Conservation (phyloP, 2,113 vertebrate genomes). For the Nesoenas mayeri region DNA sequence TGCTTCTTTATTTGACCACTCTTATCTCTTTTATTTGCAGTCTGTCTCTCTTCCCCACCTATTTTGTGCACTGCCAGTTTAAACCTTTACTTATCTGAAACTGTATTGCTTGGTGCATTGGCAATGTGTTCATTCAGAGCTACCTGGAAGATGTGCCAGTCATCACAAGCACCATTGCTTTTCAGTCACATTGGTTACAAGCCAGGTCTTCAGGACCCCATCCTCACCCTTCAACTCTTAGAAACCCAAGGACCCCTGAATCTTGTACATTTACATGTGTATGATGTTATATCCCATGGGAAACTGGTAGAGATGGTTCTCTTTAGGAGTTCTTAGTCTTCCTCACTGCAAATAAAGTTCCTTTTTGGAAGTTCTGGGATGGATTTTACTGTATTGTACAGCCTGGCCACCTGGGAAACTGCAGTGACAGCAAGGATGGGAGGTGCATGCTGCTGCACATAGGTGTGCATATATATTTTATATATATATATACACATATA, state of each 20-base stretch:
- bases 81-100: not conserved
- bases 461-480: not conserved
- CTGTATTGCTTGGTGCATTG: not conserved
- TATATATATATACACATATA: rapidly evolving
- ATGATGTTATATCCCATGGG: not conserved
- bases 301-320: not conserved
- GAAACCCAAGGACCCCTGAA: not conserved
- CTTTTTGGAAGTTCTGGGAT: not conserved
- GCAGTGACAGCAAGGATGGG: not conserved
- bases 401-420: not conserved
- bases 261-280: not conserved
- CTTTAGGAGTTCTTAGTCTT: not conserved
- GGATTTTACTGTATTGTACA: not conserved
- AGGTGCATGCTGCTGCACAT: not conserved
- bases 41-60: not conserved
- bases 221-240: not conserved
- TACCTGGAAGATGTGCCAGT: not conserved
- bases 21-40: not conserved
- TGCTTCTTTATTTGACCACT: not conserved
- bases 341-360: not conserved
- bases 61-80: not conserved
- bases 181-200: not conserved
- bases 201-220: not conserved
- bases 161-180: not conserved
- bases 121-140: not conserved